Percentiles rank a stretch among this genome's conserved stretches.
These are phyloP conservation scores for Heterotis niloticus DNA, from an alignment of 2,113 vertebrate species.

Conservation along the genomic window DNA sequence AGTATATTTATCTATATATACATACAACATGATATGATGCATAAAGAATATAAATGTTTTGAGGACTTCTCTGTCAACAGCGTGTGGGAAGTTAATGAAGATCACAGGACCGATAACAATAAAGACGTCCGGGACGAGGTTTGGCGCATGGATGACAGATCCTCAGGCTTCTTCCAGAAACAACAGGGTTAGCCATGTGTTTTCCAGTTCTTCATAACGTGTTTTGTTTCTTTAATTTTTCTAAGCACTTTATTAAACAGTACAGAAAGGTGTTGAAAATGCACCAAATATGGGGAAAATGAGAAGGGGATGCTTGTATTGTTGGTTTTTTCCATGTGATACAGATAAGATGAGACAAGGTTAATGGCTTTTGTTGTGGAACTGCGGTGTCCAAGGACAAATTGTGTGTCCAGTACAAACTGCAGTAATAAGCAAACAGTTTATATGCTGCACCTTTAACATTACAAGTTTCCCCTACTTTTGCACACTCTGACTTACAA, in stretches of 20 bases:
- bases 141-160: conserved; percentile 82
- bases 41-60: not conserved
- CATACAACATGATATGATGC: not conserved
- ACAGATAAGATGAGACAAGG: too few relatives aligned
- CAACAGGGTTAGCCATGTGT: conserved; percentile 65
- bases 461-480: too few relatives aligned
- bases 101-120: conserved; percentile 76
- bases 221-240: not conserved
- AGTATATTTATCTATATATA: too few relatives aligned
- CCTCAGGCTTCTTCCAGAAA: conserved; percentile 74
- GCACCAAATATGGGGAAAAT: too few relatives aligned
- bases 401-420: too few relatives aligned
- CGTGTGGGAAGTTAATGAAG: conserved; percentile 82
- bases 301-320: too few relatives aligned
- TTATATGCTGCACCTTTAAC: too few relatives aligned
- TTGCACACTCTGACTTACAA: too few relatives aligned
- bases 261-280: not conserved
- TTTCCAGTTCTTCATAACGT: not conserved
- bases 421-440: too few relatives aligned
- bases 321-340: too few relatives aligned
- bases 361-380: too few relatives aligned
- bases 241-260: not conserved
- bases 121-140: conserved; percentile 77
- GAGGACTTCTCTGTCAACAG: conserved; percentile 44
- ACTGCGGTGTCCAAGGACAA: too few relatives aligned